Evolutionary conservation across 37 sponge, comb jelly and placozoan genomes (phyloP), one percentile per base, ranked within the genome.

Genomic region (Chondrilla cf. caribensis): DNA sequence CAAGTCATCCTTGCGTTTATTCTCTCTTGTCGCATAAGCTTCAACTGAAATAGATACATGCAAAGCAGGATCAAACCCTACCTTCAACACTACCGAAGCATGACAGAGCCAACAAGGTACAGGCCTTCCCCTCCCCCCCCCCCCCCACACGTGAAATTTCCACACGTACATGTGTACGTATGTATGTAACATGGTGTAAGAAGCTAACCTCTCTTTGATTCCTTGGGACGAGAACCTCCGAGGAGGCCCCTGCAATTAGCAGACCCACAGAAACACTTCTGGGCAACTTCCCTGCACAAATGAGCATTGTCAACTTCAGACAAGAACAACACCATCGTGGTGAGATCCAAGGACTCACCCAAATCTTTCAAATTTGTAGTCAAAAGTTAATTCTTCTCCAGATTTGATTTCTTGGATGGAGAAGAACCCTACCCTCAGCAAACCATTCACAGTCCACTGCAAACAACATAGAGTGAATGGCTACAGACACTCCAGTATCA

Each of bases 331-430:
- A 59, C 22, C 9, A 54, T 59, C 60, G 7, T 26, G 2, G 8
- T 37, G 40, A 29, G 21, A 37, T 21, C 6, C 4, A 21, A 3
- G 6, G 9, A 38, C 89, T 88, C 43, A 93, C 94, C 98, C 98
- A 87, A 94, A 96, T 82, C 99, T 80, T 81, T 98, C 86, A 75
- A 94, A 98, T 81, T 98, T 84, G 80, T 98, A 98, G 75, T 98
- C 99, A 79, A 98, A 98, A 17, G 95, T 94, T 51, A 98, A 70
- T 59, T 98, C 99, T 25, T 95, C 89, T 21, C 90, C 86, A 26
- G 40, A 62, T 40, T 70, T 44, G 39, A 98, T 86, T 2, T 59
- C 51, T 54, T 83, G 65, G 15, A 98, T 26, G 14, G 95, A 76
- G 82, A 98, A 98, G 86, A 98, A 98, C 4, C 99, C 99, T 25